phyloP scores from a whole-genome alignment of 2,797 vertebrate species.

The Lophius americanus region DNA sequence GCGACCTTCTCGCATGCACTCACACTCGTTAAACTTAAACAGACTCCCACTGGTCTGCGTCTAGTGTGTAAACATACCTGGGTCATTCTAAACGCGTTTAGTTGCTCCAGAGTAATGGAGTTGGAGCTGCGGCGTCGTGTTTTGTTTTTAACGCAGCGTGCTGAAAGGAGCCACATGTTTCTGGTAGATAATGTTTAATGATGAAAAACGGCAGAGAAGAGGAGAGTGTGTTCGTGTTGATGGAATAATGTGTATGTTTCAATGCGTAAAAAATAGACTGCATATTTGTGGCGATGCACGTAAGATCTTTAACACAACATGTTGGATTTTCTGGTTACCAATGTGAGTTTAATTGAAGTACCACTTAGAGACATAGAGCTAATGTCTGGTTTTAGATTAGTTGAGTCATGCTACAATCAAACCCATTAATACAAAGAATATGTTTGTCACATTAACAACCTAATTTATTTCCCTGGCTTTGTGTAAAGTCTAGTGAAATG shows the following conservation, averaged over 20 bases:
- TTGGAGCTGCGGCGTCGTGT: conserved; percentile 53
- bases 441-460: neutral
- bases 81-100: conserved; percentile 65
- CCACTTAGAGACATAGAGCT: neutral
- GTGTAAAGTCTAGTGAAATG: neutral
- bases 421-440: too few species aligned
- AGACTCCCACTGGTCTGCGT: conserved; percentile 58
- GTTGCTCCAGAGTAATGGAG: conserved; percentile 60
- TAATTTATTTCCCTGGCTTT: neutral
- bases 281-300: neutral
- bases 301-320: neutral
- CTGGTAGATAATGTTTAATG: conserved; percentile 57
- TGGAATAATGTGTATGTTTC: neutral
- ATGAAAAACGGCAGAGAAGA: conserved; percentile 27
- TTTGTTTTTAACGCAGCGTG: conserved; percentile 61
- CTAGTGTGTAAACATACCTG: conserved; percentile 68
- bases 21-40: conserved; percentile 70
- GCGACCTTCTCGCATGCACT: conserved; percentile 11
- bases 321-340: neutral
- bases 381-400: neutral
- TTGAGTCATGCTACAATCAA: neutral
- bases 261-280: neutral
- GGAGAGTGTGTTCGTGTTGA: neutral
- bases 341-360: conserved; percentile 3
- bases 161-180: conserved; percentile 36